Conservation (phyloP, 2,113 vertebrate genomes). For the Lichenostomus cassidix region DNA sequence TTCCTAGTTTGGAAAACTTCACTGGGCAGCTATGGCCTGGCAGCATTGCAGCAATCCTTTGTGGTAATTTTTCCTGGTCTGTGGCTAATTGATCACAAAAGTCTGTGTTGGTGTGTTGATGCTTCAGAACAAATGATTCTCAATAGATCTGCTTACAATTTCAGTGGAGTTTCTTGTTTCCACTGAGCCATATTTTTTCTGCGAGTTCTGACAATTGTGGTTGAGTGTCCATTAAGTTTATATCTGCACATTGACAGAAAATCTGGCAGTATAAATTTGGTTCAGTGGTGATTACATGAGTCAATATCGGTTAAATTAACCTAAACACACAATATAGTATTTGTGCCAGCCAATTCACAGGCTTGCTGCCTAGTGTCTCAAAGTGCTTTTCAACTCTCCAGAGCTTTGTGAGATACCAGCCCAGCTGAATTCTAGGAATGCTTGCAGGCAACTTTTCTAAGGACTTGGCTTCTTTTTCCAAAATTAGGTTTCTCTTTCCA, state of each 20-base stretch:
- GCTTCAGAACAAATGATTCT: neutral
- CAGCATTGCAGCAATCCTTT: neutral
- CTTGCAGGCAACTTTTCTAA: constrained; percentile 2
- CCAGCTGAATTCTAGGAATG: constrained; percentile 11
- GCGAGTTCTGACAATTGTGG: neutral
- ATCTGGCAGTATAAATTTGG: neutral
- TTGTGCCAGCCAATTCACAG: neutral
- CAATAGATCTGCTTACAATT: neutral
- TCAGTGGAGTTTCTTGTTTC: neutral
- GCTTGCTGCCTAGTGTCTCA: neutral
- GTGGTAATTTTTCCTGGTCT: neutral
- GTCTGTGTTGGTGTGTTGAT: neutral
- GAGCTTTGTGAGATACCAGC: neutral
- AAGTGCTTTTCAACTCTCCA: neutral
- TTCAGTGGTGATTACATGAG: neutral
- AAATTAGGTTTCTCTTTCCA: neutral
- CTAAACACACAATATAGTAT: neutral
- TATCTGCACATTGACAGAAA: neutral
- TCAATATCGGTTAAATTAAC: neutral
- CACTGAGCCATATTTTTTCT: neutral
- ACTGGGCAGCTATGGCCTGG: neutral
- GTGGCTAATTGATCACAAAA: neutral
- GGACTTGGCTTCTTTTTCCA: neutral
- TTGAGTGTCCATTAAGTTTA: neutral
- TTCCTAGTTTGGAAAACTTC: neutral